Conservation (phyloP, 2,888 invertebrate species). For the Hanleya hanleyi region DNA sequence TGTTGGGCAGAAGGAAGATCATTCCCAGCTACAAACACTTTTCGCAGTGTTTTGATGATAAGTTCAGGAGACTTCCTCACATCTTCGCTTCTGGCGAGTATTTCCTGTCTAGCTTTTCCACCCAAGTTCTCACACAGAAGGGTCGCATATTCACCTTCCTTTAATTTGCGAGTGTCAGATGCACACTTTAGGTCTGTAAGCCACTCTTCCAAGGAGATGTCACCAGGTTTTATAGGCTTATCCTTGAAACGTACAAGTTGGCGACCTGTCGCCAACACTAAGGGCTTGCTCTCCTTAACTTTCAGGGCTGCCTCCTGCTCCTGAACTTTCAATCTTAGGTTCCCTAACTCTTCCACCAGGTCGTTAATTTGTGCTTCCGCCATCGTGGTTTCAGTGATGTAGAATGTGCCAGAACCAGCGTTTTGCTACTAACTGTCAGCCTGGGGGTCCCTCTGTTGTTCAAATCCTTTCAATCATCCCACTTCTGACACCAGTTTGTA, state of each 20-base stretch:
- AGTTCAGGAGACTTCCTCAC: constrained; percentile 7
- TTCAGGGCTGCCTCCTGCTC: background rate
- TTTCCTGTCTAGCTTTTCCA: constrained; percentile 18
- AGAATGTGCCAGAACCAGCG: too few relatives aligned
- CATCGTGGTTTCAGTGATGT: background rate
- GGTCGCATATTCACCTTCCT: background rate
- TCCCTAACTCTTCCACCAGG: background rate
- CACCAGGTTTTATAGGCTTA: constrained; percentile 1
- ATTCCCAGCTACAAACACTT: constrained; percentile 16
- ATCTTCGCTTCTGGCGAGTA: constrained; percentile 8
- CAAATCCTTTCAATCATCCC: too few relatives aligned
- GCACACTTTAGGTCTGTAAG: constrained; percentile 1
- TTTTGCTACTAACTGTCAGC: too few relatives aligned
- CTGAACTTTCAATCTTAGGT: background rate
- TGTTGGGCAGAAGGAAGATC: constrained; percentile 13
- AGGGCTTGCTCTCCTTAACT: background rate
- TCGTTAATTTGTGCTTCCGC: background rate
- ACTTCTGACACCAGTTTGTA: too few relatives aligned
- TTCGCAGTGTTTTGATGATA: constrained; percentile 8
- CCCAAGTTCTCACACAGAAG: constrained; percentile 14
- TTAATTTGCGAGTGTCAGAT: background rate
- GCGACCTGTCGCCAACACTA: background rate
- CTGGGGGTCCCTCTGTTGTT: too few relatives aligned
- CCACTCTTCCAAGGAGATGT: constrained; percentile 16
- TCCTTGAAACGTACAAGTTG: constrained; percentile 11